phyloP scores from a whole-genome alignment of 2,888 invertebrate genomes.

The Scelioninae gen. 2 region DNA sequence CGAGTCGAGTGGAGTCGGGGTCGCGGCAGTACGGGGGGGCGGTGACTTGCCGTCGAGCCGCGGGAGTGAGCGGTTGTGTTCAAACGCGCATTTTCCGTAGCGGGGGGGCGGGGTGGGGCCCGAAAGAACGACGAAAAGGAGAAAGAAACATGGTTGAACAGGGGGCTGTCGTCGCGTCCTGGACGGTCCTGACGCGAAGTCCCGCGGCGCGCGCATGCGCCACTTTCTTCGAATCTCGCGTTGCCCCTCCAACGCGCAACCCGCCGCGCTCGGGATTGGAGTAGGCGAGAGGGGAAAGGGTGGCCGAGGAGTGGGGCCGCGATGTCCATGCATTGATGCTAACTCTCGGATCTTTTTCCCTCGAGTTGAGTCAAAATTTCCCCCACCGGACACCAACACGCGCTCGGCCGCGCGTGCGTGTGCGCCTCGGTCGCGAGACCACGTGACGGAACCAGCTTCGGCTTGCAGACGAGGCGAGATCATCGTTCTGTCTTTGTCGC shows the following conservation, averaged over 20 bases:
- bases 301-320: constrained; percentile 32
- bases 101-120: too few relatives aligned
- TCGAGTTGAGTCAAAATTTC: constrained; percentile 33
- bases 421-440: constrained; percentile 34
- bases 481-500: constrained; percentile 14
- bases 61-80: too few relatives aligned
- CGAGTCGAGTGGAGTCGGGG: too few relatives aligned
- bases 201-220: constrained; percentile 45
- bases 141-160: constrained; percentile 19
- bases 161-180: constrained; percentile 21
- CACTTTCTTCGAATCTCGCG: constrained; percentile 50
- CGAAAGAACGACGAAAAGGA: constrained; percentile 27
- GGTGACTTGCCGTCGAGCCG: neutral
- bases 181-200: constrained; percentile 30
- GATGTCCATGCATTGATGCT: constrained; percentile 36
- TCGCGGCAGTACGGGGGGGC: neutral
- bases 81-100: too few relatives aligned
- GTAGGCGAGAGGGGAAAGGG: constrained; percentile 9
- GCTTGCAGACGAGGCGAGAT: constrained; percentile 24
- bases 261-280: constrained; percentile 26
- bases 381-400: constrained; percentile 18
- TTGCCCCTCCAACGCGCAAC: constrained; percentile 23
- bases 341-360: constrained; percentile 47
- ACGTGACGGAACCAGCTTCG: constrained; percentile 38
- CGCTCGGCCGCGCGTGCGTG: neutral